Evolutionary conservation across 1,140 invertebrate genomes (phyloP).

Genomic region (Rhagoletis zephyria): DNA sequence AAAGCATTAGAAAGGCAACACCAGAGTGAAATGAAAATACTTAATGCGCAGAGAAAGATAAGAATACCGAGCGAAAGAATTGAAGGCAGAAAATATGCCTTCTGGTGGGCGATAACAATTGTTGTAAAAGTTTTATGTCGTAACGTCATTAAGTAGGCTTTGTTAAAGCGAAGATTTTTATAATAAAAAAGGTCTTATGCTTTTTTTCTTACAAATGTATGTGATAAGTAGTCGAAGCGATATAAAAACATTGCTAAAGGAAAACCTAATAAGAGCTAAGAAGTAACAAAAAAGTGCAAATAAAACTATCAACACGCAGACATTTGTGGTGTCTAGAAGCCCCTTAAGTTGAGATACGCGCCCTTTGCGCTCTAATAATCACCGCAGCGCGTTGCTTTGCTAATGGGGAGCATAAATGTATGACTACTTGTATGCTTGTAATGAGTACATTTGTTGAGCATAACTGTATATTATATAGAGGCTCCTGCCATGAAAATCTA

Average conservation of each 20-base stretch:
- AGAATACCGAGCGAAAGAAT: not conserved
- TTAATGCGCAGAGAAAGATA: not conserved
- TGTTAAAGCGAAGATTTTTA: not conserved
- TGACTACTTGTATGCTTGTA: not conserved
- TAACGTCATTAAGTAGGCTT: slow-evolving; percentile 14
- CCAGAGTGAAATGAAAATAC: too few species aligned
- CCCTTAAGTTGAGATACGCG: not conserved
- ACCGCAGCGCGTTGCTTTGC: not conserved
- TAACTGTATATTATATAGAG: not conserved
- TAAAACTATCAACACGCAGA: too few species aligned
- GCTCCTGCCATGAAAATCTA: too few species aligned
- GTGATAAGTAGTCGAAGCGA: not conserved
- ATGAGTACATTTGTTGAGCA: not conserved
- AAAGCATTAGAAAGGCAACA: too few species aligned
- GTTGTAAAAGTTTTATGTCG: not conserved
- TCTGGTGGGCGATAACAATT: not conserved
- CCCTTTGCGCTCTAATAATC: too few species aligned
- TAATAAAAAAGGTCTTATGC: not conserved
- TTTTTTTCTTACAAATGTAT: too few species aligned
- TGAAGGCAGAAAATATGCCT: not conserved
- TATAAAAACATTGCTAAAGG: too few species aligned
- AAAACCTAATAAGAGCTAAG: too few species aligned
- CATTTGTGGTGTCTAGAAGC: not conserved
- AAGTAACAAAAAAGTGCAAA: too few species aligned
- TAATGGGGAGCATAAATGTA: not conserved